These are phyloP conservation scores for Dinomys branickii DNA, from an alignment of 2,113 vertebrate species.

Conservation along the genomic window DNA sequence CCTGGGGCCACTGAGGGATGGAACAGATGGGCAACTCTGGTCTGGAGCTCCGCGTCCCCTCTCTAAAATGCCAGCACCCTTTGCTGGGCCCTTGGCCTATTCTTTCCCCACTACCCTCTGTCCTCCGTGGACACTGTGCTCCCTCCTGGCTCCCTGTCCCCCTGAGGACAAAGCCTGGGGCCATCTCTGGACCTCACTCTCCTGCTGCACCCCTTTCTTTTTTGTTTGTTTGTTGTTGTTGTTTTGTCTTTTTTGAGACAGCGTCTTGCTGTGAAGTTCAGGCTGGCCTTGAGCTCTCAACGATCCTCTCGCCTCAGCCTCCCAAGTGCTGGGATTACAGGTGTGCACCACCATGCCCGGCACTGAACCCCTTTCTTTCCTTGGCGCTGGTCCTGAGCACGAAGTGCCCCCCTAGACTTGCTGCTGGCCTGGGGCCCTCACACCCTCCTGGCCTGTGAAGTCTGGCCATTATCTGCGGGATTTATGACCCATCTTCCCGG, in stretches of 20 bases:
- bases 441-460: background rate
- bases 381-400: background rate
- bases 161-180: background rate
- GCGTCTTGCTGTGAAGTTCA: too few relatives aligned
- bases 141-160: background rate
- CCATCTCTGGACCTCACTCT: background rate
- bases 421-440: background rate
- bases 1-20: background rate
- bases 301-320: too few relatives aligned
- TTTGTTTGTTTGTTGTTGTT: too few relatives aligned
- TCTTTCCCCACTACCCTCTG: background rate
- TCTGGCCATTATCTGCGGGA: background rate
- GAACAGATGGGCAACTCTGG: background rate
- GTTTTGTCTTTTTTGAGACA: too few relatives aligned
- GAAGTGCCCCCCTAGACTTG: background rate
- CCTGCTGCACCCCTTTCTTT: too few relatives aligned
- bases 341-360: too few relatives aligned
- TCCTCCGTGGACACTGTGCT: background rate
- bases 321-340: too few relatives aligned
- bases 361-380: background rate
- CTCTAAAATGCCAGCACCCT: background rate
- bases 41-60: background rate
- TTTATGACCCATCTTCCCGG: slow-evolving; percentile 16
- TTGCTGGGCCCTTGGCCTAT: background rate
- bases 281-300: too few relatives aligned